Base-by-base conservation (phyloP, 1,140 invertebrate genomes). In the Sarcophaga bullata region DNA sequence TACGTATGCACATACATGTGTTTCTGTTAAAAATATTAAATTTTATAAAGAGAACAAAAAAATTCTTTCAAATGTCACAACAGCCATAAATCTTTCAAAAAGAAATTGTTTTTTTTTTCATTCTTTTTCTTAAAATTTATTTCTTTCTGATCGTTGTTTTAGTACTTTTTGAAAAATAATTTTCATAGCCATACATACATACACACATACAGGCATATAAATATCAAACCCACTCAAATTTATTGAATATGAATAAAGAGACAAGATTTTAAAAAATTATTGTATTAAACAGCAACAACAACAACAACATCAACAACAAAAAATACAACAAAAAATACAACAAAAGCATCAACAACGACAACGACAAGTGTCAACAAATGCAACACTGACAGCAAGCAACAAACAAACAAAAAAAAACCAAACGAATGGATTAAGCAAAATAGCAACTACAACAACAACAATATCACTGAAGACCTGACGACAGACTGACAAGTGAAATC, bases 331-430 rank as follows among this genome's bases (percentile, higher is more conserved):
- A n/a, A n/a, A n/a, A n/a, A n/a, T n/a, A 72, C 13, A 72, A 72
- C 17, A 72, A 19, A 3, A 5, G 2, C 52, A 54, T 3, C 15
- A 5, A 54, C 7, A 78, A 52, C 52, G 75, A 52, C 48, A 78
- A 78, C 75, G 75, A 78, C 75, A 78, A 78, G 75, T 78, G 75
- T 50, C 75, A 78, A 78, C 75, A 78, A 78, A 78, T 78, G 75
- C 75, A 78, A 78, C 75, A 78, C 50, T 78, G 75, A 78, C 75
- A 78, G 75, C 75, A 19, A 48, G 8, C n/a, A n/a, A n/a, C n/a
- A n/a, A n/a, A n/a, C n/a, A n/a, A 46, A 25, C 47, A 50, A 50
- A 50, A 78, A n/a, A 78, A 50, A 78, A 50, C 52, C 8, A 17
- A n/a, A 50, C 11, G 15, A 25, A 17, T 48, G 50, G 68, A 25